Percentiles rank a stretch among this genome's conserved stretches.
Conservation (phyloP, 2,797 vertebrate species). For the Sebastes elongatus region DNA sequence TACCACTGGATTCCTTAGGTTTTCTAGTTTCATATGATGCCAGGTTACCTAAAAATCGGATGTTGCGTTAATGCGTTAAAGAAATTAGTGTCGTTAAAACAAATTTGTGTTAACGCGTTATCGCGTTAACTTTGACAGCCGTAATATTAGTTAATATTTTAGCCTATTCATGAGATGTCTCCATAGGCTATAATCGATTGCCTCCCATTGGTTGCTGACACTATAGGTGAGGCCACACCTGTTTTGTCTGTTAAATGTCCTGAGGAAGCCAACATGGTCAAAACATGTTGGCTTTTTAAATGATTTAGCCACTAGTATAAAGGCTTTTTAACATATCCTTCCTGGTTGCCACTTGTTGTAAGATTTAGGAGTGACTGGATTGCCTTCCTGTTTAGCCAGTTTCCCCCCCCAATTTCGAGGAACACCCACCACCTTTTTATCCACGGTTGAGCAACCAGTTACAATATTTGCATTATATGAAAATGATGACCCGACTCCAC, state of each 20-base stretch:
- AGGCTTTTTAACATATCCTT: not conserved
- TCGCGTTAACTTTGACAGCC: too few relatives aligned
- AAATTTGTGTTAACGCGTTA: too few relatives aligned
- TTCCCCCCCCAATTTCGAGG: rapidly evolving
- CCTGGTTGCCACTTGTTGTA: not conserved
- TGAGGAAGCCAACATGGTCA: not conserved
- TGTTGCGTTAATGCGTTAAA: too few relatives aligned
- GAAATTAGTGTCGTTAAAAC: too few relatives aligned
- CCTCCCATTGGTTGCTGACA: not conserved
- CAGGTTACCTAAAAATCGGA: too few relatives aligned
- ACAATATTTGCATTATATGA: not conserved
- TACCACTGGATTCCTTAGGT: too few relatives aligned
- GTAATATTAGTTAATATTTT: too few relatives aligned
- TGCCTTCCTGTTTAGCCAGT: not conserved
- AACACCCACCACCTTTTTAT: not conserved
- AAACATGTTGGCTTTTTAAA: not conserved
- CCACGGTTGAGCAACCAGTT: not conserved
- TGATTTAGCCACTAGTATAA: not conserved
- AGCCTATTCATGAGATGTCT: too few relatives aligned
- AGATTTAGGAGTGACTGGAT: not conserved
- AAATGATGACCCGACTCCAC: rapidly evolving
- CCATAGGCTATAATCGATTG: too few relatives aligned
- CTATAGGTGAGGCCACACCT: not conserved
- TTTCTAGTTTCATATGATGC: too few relatives aligned
- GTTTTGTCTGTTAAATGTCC: not conserved